Evolutionary conservation across 2,888 invertebrate species (phyloP).

Genomic region (Sisyra terminalis): DNA sequence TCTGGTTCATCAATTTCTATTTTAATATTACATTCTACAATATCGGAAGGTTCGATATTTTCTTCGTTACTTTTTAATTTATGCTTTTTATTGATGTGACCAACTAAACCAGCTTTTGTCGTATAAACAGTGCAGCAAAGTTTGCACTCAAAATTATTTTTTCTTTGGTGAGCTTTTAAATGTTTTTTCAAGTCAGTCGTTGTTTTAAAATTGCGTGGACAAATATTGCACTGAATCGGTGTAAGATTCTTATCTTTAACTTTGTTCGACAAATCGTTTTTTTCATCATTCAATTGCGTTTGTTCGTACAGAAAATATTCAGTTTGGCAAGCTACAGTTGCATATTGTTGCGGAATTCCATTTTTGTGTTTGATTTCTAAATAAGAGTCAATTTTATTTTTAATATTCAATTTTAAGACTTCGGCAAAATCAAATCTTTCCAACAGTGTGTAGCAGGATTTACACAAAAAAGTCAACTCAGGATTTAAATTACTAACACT

Average conservation of each 20-base stretch:
- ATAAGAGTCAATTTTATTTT: conserved; percentile 11
- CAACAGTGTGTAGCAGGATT: conserved; percentile 13
- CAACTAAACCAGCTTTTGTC: conserved; percentile 10
- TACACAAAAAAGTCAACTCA: conserved; percentile 11
- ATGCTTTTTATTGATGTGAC: conserved; percentile 13
- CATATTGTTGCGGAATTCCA: conserved; percentile 10
- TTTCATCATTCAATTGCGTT: conserved; percentile 3
- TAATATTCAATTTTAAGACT: conserved; percentile 11
- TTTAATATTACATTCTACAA: conserved; percentile 8
- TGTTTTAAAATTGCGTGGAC: neutral
- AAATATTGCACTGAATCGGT: neutral
- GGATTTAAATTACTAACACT: neutral
- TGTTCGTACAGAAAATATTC: conserved; percentile 7
- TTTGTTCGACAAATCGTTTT: conserved; percentile 8
- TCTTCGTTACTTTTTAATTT: conserved; percentile 4
- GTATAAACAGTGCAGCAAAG: conserved; percentile 10
- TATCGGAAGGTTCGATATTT: conserved; percentile 3
- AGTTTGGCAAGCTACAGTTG: conserved; percentile 13
- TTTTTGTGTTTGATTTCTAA: conserved; percentile 11
- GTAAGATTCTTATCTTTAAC: conserved; percentile 7
- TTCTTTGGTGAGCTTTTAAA: conserved; percentile 7
- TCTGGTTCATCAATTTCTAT: conserved; percentile 4
- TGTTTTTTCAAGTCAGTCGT: conserved; percentile 6
- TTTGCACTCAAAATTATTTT: conserved; percentile 9
- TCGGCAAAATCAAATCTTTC: conserved; percentile 14